Conservation (phyloP, 2,113 vertebrate genomes). For the Cyphomyrus plagiostoma region DNA sequence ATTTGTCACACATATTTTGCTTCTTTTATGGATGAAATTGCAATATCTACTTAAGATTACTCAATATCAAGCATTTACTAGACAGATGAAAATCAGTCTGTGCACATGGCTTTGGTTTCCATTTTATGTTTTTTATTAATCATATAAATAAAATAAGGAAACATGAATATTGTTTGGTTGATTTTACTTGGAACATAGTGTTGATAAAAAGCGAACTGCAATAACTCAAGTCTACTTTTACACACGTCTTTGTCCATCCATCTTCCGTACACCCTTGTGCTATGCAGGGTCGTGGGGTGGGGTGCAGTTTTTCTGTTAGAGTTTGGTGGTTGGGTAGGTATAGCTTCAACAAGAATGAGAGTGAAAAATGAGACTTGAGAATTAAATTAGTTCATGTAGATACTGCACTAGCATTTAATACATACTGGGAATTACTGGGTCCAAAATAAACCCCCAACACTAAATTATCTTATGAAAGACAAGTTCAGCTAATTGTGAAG, state of each 20-base stretch:
- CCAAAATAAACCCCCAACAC: not conserved
- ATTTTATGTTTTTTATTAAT: not conserved
- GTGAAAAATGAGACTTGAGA: not conserved
- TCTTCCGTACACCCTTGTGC: not conserved
- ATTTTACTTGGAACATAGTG: not conserved
- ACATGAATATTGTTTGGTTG: not conserved
- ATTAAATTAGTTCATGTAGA: not conserved
- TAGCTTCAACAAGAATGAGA: not conserved
- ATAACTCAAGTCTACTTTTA: not conserved
- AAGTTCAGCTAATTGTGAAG: not conserved
- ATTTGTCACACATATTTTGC: not conserved
- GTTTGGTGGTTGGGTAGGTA: not conserved
- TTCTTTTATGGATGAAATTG: not conserved
- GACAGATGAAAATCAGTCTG: not conserved
- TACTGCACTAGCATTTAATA: not conserved
- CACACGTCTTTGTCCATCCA: not conserved
- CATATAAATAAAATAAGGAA: not conserved
- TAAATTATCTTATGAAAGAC: not conserved
- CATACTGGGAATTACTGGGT: not conserved
- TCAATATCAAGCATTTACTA: not conserved
- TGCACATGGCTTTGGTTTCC: not conserved
- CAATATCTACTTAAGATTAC: not conserved
- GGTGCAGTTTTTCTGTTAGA: not conserved
- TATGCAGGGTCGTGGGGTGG: not conserved
- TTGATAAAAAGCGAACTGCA: not conserved